phyloP scores from a whole-genome alignment of 2,888 invertebrate species.

The Hermodice carunculata region DNA sequence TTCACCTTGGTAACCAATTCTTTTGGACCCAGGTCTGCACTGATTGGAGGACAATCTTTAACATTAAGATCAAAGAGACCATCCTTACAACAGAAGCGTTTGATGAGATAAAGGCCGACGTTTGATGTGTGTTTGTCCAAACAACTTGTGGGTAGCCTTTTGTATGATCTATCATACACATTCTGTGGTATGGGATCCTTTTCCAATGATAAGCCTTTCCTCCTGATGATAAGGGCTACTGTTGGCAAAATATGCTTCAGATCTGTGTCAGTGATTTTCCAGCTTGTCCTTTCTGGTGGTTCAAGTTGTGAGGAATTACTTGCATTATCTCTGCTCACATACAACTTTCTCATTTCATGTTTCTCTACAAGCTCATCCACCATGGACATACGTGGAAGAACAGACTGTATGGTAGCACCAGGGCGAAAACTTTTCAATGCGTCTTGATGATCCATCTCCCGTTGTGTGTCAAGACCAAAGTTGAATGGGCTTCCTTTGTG shows the following conservation, averaged over 20 bases:
- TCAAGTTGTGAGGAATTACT: too few relatives aligned
- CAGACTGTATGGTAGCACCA: conserved; percentile 23
- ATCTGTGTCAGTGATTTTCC: conserved; percentile 20
- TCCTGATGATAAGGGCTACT: conserved; percentile 15
- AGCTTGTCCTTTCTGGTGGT: too few relatives aligned
- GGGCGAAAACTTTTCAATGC: conserved; percentile 34
- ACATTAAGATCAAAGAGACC: not conserved
- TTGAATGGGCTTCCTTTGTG: conserved; percentile 24
- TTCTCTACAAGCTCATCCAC: conserved; percentile 18
- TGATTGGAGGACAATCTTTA: not conserved
- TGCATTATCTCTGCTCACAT: too few relatives aligned
- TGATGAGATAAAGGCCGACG: not conserved
- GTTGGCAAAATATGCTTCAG: conserved; percentile 17
- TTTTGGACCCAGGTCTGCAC: not conserved
- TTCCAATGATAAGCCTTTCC: conserved; percentile 12
- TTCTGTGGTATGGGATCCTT: not conserved
- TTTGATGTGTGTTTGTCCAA: not conserved
- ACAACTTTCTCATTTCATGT: too few relatives aligned
- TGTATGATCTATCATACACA: not conserved
- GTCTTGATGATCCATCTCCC: conserved; percentile 35
- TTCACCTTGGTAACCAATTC: not conserved
- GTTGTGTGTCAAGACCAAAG: conserved; percentile 31
- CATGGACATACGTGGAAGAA: conserved; percentile 27
- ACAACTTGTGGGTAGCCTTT: not conserved
- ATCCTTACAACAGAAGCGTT: not conserved